Conservation (phyloP, 2,888 invertebrate genomes). For the Diaprepes abbreviatus region DNA sequence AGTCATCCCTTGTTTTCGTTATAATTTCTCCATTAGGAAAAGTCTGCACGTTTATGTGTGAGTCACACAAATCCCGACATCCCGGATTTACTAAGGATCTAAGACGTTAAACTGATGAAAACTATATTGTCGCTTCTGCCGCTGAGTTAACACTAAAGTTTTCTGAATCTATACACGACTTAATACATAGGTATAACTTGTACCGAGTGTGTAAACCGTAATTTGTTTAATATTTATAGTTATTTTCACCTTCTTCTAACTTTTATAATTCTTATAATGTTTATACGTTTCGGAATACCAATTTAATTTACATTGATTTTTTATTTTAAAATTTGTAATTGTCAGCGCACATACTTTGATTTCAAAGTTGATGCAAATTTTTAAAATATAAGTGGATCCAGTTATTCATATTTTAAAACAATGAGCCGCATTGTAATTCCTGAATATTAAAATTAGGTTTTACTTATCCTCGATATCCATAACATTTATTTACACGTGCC, state of each 20-base stretch:
- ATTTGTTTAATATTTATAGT: not conserved
- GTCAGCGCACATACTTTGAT: no score
- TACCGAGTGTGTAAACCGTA: not conserved
- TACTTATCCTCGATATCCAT: no score
- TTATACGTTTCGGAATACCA: no score
- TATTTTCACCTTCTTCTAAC: not conserved
- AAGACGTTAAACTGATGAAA: constrained; percentile 51
- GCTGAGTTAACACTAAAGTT: constrained; percentile 38
- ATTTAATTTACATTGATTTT: no score
- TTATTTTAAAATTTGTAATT: no score
- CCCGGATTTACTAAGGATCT: constrained; percentile 53
- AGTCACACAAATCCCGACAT: constrained; percentile 50
- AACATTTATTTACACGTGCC: no score
- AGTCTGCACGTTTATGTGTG: constrained; percentile 52
- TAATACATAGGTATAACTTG: constrained; percentile 11
- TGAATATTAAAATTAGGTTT: no score
- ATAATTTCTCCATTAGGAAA: constrained; percentile 58
- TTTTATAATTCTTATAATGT: no score
- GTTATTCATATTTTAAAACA: no score
- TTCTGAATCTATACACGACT: constrained; percentile 46
- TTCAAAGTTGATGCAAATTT: no score
- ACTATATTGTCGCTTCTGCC: constrained; percentile 57
- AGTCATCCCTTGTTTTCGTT: constrained; percentile 52
- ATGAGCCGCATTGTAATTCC: no score
- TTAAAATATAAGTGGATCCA: no score